Evolutionary conservation across 2,113 vertebrate genomes (phyloP).

Genomic region (Oceanites oceanicus): DNA sequence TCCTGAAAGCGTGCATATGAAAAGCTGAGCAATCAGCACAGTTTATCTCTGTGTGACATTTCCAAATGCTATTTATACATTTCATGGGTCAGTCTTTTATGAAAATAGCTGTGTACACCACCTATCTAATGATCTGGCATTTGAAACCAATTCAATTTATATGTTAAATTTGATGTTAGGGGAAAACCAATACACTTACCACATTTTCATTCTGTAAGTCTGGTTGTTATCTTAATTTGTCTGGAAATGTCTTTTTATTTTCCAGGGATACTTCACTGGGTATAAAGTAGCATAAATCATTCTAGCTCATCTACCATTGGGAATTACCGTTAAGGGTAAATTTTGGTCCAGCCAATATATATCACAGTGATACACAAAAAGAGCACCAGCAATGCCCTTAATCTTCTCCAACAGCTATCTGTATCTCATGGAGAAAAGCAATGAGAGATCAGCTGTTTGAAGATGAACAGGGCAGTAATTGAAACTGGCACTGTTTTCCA

Average conservation of each 20-base stretch:
- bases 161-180: constrained; percentile 36
- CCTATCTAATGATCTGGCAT: constrained; percentile 37
- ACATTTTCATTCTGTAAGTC: neutral
- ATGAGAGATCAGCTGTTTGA: neutral
- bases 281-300: constrained; percentile 6
- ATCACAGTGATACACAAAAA: neutral
- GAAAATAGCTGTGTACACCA: neutral
- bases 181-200: neutral
- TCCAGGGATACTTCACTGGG: neutral
- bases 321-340: neutral
- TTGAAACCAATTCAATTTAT: constrained; percentile 56
- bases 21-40: constrained; percentile 6
- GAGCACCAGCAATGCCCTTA: neutral
- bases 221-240: constrained; percentile 18
- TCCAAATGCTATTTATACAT: constrained; percentile 49
- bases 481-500: neutral
- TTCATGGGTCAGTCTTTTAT: constrained; percentile 49
- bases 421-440: neutral
- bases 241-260: constrained; percentile 24
- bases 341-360: neutral
- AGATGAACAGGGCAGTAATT: neutral
- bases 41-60: constrained; percentile 45
- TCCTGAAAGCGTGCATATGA: neutral
- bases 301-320: neutral
- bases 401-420: neutral